Conservation (phyloP, 2,888 invertebrate genomes). For the Oligia latruncula region DNA sequence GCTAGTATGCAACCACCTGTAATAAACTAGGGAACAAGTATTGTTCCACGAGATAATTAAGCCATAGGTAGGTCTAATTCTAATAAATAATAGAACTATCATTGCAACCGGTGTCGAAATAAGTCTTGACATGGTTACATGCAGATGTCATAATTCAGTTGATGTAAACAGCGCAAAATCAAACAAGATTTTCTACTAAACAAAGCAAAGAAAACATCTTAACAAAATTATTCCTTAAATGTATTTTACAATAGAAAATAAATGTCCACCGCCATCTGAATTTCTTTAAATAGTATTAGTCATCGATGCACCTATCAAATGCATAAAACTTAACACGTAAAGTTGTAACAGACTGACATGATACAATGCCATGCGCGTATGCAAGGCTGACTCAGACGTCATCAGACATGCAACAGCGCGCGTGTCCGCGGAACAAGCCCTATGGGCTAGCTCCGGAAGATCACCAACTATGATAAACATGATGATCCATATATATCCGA, state of each 20-base stretch:
- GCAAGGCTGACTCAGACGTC: constrained; percentile 69
- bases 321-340: constrained; percentile 50
- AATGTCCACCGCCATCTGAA: not conserved
- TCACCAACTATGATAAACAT: constrained; percentile 58
- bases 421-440: constrained; percentile 58
- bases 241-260: not conserved
- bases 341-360: constrained; percentile 47
- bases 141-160: constrained; percentile 17
- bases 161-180: constrained; percentile 25
- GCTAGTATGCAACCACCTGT: constrained; percentile 77
- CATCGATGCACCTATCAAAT: constrained; percentile 25
- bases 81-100: constrained; percentile 10
- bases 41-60: constrained; percentile 10
- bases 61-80: not conserved
- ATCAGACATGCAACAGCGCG: constrained; percentile 70
- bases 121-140: constrained; percentile 21
- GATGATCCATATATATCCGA: constrained; percentile 50
- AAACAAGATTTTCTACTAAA: constrained; percentile 2
- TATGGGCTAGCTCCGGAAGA: constrained; percentile 64
- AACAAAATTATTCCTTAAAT: not conserved
- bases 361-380: constrained; percentile 65
- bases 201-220: constrained; percentile 1
- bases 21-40: constrained; percentile 48
- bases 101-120: constrained; percentile 18
- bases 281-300: constrained; percentile 16